A percentile compares a stretch with the other conserved stretches of the same genome.
Conservation (phyloP, 2,797 vertebrate species). For the Euphonia xanthogaster region DNA sequence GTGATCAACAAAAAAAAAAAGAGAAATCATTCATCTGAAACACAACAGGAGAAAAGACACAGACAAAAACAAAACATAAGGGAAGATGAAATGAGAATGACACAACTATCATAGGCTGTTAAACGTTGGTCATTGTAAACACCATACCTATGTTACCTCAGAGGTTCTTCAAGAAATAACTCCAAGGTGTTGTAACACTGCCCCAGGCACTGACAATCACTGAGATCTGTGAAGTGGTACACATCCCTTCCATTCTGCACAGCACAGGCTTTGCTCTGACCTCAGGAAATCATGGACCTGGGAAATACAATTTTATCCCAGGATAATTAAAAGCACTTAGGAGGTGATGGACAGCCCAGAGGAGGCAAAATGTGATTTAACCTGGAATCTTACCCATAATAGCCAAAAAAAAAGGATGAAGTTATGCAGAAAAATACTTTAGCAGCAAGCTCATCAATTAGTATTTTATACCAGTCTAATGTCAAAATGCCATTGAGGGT, state of each 20-base stretch:
- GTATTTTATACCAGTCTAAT: not conserved
- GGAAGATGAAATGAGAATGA: not conserved
- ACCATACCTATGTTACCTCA: not conserved
- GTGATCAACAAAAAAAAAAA: rapidly evolving
- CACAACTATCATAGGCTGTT: not conserved
- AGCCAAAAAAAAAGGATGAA: not conserved
- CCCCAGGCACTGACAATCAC: not conserved
- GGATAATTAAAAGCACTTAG: not conserved
- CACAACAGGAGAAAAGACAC: not conserved
- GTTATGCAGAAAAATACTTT: not conserved
- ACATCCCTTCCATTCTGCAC: not conserved
- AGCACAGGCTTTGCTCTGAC: not conserved
- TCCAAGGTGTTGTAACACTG: rapidly evolving
- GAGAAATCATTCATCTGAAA: not conserved
- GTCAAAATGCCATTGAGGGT: not conserved
- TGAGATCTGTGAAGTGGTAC: not conserved
- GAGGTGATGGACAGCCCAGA: not conserved
- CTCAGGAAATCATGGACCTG: not conserved
- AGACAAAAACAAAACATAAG: not conserved
- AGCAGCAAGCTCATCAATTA: not conserved
- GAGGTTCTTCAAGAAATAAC: not conserved
- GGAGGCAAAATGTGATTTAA: not conserved
- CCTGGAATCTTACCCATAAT: not conserved
- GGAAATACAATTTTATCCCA: not conserved
- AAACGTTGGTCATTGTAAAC: not conserved